Conservation (phyloP, 1,140 invertebrate species). For the Matsumurasca onukii region DNA sequence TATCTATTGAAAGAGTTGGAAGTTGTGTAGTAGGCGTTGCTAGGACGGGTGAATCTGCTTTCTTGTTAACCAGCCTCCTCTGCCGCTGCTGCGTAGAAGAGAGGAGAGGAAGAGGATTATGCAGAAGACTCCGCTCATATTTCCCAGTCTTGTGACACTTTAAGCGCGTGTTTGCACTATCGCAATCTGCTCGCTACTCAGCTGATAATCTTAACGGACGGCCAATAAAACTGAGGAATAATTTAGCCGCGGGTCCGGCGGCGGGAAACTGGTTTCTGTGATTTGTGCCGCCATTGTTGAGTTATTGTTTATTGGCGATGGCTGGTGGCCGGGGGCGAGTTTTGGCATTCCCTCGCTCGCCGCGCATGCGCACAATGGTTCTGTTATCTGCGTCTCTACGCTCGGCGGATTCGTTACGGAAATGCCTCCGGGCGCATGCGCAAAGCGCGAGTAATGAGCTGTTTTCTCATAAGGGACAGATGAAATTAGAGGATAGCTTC, state of each 20-base stretch:
- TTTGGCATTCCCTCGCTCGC: not conserved
- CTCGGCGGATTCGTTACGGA: not conserved
- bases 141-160: too few relatives aligned
- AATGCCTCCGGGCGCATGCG: not conserved
- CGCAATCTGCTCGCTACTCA: not conserved
- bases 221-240: conserved; percentile 21
- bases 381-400: not conserved
- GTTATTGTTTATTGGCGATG: not conserved
- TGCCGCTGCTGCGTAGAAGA: too few relatives aligned
- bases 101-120: too few relatives aligned
- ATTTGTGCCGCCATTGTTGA: conserved; percentile 15
- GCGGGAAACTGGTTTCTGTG: not conserved
- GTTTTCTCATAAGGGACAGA: too few relatives aligned
- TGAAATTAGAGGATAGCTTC: too few relatives aligned
- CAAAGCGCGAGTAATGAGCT: too few relatives aligned
- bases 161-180: not conserved
- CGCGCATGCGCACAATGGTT: not conserved
- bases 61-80: too few relatives aligned
- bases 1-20: too few relatives aligned
- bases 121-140: too few relatives aligned
- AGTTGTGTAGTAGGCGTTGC: too few relatives aligned
- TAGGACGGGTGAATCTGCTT: too few relatives aligned
- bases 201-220: conserved; percentile 13
- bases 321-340: too few relatives aligned
- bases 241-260: not conserved